These are phyloP conservation scores for Ranitomeya imitator DNA, from an alignment of 2,113 vertebrate species.

Conservation along the genomic window DNA sequence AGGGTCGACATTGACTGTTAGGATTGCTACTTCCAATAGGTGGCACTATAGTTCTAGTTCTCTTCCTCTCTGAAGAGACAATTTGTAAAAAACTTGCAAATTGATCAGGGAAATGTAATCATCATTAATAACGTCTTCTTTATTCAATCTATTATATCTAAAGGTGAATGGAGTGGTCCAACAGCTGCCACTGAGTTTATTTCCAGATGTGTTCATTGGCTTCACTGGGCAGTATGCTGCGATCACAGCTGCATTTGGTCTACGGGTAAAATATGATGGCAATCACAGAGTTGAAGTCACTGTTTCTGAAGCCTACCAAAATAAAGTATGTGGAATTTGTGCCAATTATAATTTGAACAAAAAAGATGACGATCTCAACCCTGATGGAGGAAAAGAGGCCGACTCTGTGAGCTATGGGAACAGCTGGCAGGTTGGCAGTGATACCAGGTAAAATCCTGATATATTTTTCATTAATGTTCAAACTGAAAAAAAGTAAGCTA, in stretches of 20 bases:
- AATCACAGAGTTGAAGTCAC: constrained; percentile 63
- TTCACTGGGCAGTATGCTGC: constrained; percentile 63
- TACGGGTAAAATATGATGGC: constrained; percentile 69
- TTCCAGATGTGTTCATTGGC: constrained; percentile 3
- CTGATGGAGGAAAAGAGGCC: constrained; percentile 64
- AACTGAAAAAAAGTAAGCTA: not conserved
- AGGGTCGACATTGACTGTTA: too few relatives aligned
- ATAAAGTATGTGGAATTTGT: constrained; percentile 67
- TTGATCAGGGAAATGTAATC: not conserved
- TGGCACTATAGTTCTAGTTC: too few relatives aligned
- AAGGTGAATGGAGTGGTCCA: constrained; percentile 65
- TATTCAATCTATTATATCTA: not conserved
- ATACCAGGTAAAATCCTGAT: constrained; percentile 61
- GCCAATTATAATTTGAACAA: constrained; percentile 63
- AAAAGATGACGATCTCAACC: constrained; percentile 69
- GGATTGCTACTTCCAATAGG: too few relatives aligned
- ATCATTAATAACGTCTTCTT: not conserved
- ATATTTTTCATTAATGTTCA: not conserved
- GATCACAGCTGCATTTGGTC: constrained; percentile 64
- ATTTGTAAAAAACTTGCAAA: too few relatives aligned
- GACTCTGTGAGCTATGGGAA: constrained; percentile 68
- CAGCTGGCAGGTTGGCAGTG: constrained; percentile 69
- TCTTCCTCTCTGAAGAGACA: too few relatives aligned
- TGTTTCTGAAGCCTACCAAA: constrained; percentile 62
- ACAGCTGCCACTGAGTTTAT: constrained; percentile 61